Percentiles rank a stretch among this genome's conserved stretches.
Evolutionary conservation across 2,888 invertebrate species (phyloP).

Genomic region (Eupithecia tripunctaria): DNA sequence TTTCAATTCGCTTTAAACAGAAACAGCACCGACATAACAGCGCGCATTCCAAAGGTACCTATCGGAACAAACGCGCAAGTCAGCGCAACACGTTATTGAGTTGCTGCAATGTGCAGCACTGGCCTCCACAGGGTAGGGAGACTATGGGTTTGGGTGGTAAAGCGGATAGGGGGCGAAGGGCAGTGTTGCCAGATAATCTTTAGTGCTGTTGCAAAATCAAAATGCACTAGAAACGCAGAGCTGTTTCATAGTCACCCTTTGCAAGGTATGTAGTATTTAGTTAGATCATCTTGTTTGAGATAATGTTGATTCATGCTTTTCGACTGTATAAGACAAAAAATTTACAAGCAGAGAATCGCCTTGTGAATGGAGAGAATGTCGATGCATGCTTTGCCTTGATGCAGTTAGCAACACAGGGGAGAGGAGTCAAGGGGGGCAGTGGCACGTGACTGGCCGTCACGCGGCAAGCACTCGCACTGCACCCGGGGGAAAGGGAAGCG

Average conservation of each 20-base stretch:
- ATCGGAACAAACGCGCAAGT: conserved; percentile 51
- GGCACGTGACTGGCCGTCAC: conserved; percentile 69
- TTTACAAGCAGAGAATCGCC: neutral
- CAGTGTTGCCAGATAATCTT: conserved; percentile 11
- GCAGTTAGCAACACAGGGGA: conserved; percentile 25
- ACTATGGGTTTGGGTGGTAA: conserved; percentile 56
- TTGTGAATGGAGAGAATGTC: neutral
- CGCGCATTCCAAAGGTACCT: conserved; percentile 28
- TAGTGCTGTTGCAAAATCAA: neutral
- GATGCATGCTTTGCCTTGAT: conserved; percentile 4
- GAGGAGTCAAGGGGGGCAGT: conserved; percentile 39
- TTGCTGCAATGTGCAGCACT: conserved; percentile 52
- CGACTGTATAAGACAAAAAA: neutral
- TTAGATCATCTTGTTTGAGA: neutral
- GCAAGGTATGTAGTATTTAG: neutral
- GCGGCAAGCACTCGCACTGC: conserved; percentile 56
- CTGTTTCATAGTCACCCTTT: neutral
- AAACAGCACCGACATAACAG: neutral
- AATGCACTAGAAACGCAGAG: neutral
- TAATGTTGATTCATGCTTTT: neutral
- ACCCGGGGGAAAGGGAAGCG: conserved; percentile 47
- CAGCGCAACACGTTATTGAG: conserved; percentile 48
- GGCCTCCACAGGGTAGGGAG: conserved; percentile 48
- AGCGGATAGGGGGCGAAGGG: conserved; percentile 24
- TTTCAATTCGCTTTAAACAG: neutral